Percentiles rank a stretch among this genome's conserved stretches.
phyloP scores from a whole-genome alignment of 2,113 vertebrate genomes.

The Charina bottae region DNA sequence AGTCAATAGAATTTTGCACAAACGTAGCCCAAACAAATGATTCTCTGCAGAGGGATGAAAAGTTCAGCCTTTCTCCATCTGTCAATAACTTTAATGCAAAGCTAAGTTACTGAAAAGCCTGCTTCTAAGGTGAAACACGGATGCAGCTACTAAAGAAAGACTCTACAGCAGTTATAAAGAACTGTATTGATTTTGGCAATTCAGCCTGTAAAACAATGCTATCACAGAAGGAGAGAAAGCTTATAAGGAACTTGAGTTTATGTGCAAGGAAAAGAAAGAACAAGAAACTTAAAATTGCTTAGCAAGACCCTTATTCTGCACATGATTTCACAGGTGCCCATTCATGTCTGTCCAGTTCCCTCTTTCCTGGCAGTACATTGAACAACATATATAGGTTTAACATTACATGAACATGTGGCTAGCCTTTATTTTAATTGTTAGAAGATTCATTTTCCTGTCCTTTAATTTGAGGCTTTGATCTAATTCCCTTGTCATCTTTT shows the following conservation, averaged over 20 bases:
- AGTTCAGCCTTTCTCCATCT: slow-evolving; percentile 52
- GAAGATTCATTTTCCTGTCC: not conserved
- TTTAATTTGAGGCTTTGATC: not conserved
- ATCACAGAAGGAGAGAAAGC: not conserved
- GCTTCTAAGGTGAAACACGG: slow-evolving; percentile 57
- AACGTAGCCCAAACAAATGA: slow-evolving; percentile 63
- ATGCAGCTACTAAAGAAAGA: slow-evolving; percentile 43
- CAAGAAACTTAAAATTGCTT: slow-evolving; percentile 3
- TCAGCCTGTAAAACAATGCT: not conserved
- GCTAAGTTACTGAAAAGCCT: slow-evolving; percentile 45
- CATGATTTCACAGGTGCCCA: slow-evolving; percentile 4
- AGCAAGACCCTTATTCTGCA: not conserved
- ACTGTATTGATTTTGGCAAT: slow-evolving; percentile 30
- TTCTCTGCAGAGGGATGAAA: slow-evolving; percentile 58
- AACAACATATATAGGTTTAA: not conserved
- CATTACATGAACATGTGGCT: not conserved
- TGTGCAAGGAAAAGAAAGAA: slow-evolving; percentile 1
- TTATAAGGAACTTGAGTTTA: slow-evolving; percentile 7
- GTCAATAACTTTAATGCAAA: slow-evolving; percentile 42
- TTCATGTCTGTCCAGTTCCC: not conserved
- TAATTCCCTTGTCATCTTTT: not conserved
- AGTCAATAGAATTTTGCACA: slow-evolving; percentile 69
- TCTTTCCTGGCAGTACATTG: not conserved
- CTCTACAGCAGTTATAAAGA: not conserved
- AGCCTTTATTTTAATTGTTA: not conserved